Conservation (phyloP, 2,113 vertebrate genomes). For the Abramis brama region DNA sequence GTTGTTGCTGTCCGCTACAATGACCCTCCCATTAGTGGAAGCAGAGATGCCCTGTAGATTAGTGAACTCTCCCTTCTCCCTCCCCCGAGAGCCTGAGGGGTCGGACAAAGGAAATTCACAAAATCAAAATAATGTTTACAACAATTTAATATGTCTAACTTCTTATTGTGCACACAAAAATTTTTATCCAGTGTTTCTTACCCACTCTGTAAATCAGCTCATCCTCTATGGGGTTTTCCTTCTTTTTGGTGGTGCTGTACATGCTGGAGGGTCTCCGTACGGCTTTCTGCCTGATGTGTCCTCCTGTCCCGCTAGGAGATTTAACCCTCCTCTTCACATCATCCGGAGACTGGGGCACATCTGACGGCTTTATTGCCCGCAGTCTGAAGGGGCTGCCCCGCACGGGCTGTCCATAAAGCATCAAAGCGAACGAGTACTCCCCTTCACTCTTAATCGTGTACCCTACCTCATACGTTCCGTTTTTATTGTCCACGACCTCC, state of each 20-base stretch:
- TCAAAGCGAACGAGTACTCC: slow-evolving; percentile 83
- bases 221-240: slow-evolving; percentile 83
- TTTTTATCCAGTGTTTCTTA: slow-evolving; percentile 65
- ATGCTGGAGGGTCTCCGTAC: slow-evolving; percentile 93
- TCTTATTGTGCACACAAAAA: background rate
- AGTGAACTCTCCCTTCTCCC: slow-evolving; percentile 95
- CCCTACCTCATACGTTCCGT: slow-evolving; percentile 92
- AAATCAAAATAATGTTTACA: slow-evolving; percentile 1
- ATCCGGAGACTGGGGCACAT: slow-evolving; percentile 87
- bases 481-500: slow-evolving; percentile 91
- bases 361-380: slow-evolving; percentile 83
- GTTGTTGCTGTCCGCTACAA: slow-evolving; percentile 98
- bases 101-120: slow-evolving; percentile 8
- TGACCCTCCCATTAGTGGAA: slow-evolving; percentile 86
- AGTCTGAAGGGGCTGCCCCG: slow-evolving; percentile 89
- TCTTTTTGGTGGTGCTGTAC: slow-evolving; percentile 94
- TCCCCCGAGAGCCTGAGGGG: slow-evolving; percentile 85
- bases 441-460: slow-evolving; percentile 87
- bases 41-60: slow-evolving; percentile 95
- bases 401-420: slow-evolving; percentile 89
- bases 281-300: slow-evolving; percentile 92
- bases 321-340: slow-evolving; percentile 93
- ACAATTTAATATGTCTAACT: background rate
- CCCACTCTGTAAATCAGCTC: slow-evolving; percentile 90
- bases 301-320: slow-evolving; percentile 86